phyloP scores from a whole-genome alignment of 2,797 vertebrate species.

The Mastacembelus armatus region DNA sequence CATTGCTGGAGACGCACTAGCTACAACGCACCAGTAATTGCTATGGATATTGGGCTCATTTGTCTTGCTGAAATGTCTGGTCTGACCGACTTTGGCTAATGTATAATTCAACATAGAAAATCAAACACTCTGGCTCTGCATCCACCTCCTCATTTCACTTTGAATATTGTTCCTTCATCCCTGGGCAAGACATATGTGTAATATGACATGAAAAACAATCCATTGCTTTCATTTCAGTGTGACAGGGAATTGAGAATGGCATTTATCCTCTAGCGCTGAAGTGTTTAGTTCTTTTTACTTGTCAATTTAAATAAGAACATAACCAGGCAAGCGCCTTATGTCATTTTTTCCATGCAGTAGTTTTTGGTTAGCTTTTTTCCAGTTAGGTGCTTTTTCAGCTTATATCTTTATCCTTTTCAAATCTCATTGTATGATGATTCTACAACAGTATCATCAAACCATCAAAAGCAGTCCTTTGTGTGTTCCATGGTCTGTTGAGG shows the following conservation, averaged over 20 bases:
- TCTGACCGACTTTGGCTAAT: conserved; percentile 62
- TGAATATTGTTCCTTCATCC: conserved; percentile 58
- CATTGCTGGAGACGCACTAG: conserved; percentile 24
- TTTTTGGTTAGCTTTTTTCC: conserved; percentile 12
- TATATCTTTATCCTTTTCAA: conserved; percentile 11
- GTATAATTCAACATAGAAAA: conserved; percentile 71
- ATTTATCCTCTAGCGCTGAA: conserved; percentile 47
- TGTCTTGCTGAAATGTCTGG: conserved; percentile 61
- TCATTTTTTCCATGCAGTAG: conserved; percentile 21
- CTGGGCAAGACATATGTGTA: conserved; percentile 46
- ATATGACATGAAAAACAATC: conserved; percentile 54
- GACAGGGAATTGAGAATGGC: conserved; percentile 49
- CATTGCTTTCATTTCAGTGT: conserved; percentile 49
- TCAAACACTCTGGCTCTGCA: conserved; percentile 57
- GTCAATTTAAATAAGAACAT: conserved; percentile 44
- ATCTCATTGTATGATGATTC: conserved; percentile 23
- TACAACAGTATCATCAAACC: conserved; percentile 22
- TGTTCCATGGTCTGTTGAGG: conserved; percentile 23
- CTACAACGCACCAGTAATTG: conserved; percentile 44
- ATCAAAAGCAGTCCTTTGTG: conserved; percentile 27
- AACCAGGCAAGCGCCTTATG: conserved; percentile 41
- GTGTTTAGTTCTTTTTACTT: conserved; percentile 52
- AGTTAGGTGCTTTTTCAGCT: background rate
- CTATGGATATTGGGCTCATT: conserved; percentile 62
- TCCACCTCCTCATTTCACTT: conserved; percentile 67